Evolutionary conservation across 2,113 vertebrate genomes (phyloP).

Genomic region (Furnarius figulus): DNA sequence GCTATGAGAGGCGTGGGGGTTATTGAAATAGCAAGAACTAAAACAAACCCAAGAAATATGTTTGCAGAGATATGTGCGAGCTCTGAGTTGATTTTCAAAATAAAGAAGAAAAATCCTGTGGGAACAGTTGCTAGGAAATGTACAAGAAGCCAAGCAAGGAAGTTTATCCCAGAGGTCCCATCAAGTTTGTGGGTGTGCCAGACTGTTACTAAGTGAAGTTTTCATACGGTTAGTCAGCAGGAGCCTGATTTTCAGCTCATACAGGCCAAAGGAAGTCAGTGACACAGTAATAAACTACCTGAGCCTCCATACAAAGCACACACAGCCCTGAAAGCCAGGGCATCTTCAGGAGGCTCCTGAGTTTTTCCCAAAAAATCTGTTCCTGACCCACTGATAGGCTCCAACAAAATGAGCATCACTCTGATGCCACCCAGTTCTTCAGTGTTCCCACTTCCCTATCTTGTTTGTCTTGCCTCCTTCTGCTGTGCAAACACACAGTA

Average conservation of each 20-base stretch:
- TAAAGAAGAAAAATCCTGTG: not conserved
- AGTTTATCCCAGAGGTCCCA: not conserved
- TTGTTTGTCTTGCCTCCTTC: not conserved
- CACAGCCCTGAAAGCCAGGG: not conserved
- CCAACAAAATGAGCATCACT: not conserved
- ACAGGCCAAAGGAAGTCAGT: not conserved
- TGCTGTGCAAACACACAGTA: not conserved
- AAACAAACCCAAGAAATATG: not conserved
- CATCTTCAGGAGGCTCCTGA: not conserved
- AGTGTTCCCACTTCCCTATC: not conserved
- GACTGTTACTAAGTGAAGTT: not conserved
- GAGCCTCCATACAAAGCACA: not conserved
- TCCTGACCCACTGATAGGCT: not conserved
- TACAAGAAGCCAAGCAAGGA: not conserved
- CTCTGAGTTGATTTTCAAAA: not conserved
- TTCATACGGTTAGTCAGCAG: fast-evolving
- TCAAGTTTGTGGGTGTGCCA: not conserved
- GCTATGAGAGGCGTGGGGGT: not conserved
- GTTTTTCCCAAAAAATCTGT: not conserved
- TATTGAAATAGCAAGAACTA: not conserved
- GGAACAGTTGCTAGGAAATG: not conserved
- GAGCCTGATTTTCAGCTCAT: not conserved
- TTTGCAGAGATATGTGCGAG: not conserved
- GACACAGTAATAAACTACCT: not conserved
- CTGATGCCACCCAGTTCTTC: not conserved